Percentiles rank a stretch among this genome's conserved stretches.
Evolutionary conservation across 2,113 vertebrate genomes (phyloP).

Genomic region (Lathamus discolor): DNA sequence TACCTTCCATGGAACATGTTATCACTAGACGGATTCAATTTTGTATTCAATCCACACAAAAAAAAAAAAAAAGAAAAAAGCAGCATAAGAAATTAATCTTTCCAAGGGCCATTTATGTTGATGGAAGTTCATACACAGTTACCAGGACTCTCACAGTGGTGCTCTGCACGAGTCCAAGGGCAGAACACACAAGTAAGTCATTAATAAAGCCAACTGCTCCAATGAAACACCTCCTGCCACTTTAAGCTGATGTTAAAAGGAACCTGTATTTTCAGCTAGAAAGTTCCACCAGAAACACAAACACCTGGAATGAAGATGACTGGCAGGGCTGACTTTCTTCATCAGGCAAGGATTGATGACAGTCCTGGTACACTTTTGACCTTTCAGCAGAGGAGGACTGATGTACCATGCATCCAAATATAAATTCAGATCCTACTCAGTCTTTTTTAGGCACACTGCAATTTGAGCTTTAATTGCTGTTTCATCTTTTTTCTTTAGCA

Average conservation of each 20-base stretch:
- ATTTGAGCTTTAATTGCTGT: neutral
- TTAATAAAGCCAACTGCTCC: neutral
- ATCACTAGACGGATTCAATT: neutral
- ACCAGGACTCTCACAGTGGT: neutral
- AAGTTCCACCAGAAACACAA: neutral
- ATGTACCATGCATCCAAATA: neutral
- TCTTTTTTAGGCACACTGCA: neutral
- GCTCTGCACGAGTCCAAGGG: neutral
- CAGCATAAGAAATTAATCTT: neutral
- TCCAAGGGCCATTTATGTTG: neutral
- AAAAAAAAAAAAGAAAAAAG: neutral
- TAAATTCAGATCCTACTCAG: neutral
- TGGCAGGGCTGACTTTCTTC: neutral
- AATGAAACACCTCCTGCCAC: neutral
- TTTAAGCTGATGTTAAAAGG: fast-evolving
- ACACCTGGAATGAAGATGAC: neutral
- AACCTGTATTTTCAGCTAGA: neutral
- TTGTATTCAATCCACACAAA: neutral
- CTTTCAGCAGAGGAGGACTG: neutral
- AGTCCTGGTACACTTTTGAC: neutral
- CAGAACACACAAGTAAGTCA: neutral
- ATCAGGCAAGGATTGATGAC: too few species aligned
- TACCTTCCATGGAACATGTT: neutral
- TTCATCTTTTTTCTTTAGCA: neutral
- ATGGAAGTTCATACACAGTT: neutral